Percentiles rank a stretch among this genome's conserved stretches.
Evolutionary conservation across 1,140 invertebrate species (phyloP).

Genomic region (Helicorthomorpha holstii): DNA sequence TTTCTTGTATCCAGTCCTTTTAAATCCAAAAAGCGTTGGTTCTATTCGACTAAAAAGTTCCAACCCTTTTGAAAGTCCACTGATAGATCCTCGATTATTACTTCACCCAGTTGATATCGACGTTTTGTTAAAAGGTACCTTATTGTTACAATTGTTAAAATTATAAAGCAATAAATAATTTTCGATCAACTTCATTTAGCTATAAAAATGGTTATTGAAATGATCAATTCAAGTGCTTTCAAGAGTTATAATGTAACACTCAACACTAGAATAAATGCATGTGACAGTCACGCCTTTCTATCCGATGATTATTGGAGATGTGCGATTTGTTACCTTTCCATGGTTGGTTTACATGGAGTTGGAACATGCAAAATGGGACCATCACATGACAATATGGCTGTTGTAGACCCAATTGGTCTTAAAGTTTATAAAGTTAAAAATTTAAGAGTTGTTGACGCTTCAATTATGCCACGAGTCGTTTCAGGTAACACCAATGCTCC

Average conservation of each 20-base stretch:
- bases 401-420: slow-evolving; percentile 32
- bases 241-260: slow-evolving; percentile 19
- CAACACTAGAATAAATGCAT: slow-evolving; percentile 33
- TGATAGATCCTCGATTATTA: slow-evolving; percentile 19
- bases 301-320: slow-evolving; percentile 63
- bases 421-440: slow-evolving; percentile 43
- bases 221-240: slow-evolving; percentile 47
- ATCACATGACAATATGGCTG: slow-evolving; percentile 29
- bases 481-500: slow-evolving; percentile 52
- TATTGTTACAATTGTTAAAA: too few species aligned
- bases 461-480: slow-evolving; percentile 52
- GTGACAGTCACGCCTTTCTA: slow-evolving; percentile 48
- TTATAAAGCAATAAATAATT: too few species aligned
- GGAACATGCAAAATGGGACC: slow-evolving; percentile 77
- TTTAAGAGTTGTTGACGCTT: slow-evolving; percentile 54
- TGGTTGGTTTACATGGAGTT: slow-evolving; percentile 51
- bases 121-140: slow-evolving; percentile 43
- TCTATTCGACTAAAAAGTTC: slow-evolving; percentile 12
- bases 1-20: neutral
- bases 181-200: too few species aligned
- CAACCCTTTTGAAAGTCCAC: slow-evolving; percentile 14
- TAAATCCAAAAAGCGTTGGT: slow-evolving; percentile 16
- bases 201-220: too few species aligned
- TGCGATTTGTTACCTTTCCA: slow-evolving; percentile 36
- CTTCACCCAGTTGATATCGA: slow-evolving; percentile 16